A percentile compares a stretch with the other conserved stretches of the same genome.
Evolutionary conservation across 2,888 invertebrate species (phyloP).

Genomic region (Xylocampa areola): DNA sequence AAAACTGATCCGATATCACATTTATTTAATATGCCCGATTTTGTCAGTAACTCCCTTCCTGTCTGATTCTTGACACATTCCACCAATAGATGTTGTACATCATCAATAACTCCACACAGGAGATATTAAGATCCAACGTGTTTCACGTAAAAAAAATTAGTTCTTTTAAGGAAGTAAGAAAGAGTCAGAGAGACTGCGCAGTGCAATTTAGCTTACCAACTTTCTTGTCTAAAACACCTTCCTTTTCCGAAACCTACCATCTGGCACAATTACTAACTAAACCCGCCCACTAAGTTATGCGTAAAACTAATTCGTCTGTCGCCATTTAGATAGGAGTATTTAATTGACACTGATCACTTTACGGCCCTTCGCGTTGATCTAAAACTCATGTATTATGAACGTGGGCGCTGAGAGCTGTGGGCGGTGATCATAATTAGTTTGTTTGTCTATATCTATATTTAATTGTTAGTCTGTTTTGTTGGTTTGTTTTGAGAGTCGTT

Average conservation of each 20-base stretch:
- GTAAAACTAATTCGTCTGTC: constrained; percentile 70
- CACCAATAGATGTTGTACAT: too few relatives aligned
- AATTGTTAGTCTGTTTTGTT: neutral
- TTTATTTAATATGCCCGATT: too few relatives aligned
- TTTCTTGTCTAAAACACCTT: too few relatives aligned
- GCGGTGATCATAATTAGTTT: constrained; percentile 58
- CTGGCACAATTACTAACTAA: constrained; percentile 9
- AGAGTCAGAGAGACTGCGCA: too few relatives aligned
- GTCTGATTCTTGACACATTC: too few relatives aligned
- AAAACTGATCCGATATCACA: too few relatives aligned
- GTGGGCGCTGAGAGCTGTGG: constrained; percentile 57
- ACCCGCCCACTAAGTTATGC: constrained; percentile 40
- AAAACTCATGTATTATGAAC: constrained; percentile 71
- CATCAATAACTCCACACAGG: too few relatives aligned
- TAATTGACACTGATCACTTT: constrained; percentile 76
- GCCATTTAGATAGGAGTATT: constrained; percentile 61
- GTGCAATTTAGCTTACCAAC: too few relatives aligned
- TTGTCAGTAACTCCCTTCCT: too few relatives aligned
- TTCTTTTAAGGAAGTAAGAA: too few relatives aligned
- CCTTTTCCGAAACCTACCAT: constrained; percentile 5
- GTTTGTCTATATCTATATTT: constrained; percentile 14
- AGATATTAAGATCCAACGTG: too few relatives aligned
- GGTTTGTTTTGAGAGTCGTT: neutral
- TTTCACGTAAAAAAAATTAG: too few relatives aligned
- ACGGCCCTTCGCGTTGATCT: constrained; percentile 60